phyloP scores from a whole-genome alignment of 2,888 invertebrate genomes.

The Morinoia aosen region DNA sequence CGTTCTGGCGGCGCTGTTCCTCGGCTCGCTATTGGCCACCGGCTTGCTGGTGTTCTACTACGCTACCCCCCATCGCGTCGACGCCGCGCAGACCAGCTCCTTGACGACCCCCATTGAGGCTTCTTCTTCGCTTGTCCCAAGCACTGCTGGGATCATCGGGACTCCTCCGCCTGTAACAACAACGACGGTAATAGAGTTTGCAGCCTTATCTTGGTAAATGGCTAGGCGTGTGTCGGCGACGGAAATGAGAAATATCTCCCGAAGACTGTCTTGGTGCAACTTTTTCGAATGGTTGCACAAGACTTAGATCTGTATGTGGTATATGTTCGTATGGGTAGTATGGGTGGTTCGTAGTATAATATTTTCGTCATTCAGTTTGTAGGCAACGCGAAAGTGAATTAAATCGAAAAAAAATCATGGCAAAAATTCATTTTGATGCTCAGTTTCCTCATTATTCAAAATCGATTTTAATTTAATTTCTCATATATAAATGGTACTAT shows the following conservation, averaged over 20 bases:
- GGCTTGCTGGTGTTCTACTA: constrained; percentile 84
- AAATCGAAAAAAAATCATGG: not conserved
- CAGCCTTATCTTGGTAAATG: not conserved
- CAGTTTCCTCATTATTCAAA: too few species aligned
- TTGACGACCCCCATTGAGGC: constrained; percentile 26
- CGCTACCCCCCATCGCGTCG: constrained; percentile 71
- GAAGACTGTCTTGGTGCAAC: not conserved
- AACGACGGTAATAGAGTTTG: not conserved
- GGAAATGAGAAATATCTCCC: not conserved
- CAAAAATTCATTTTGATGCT: too few species aligned
- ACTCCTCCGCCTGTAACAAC: not conserved
- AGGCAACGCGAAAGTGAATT: not conserved
- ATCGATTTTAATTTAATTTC: too few species aligned
- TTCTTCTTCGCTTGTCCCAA: constrained; percentile 33
- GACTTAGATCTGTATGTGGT: not conserved
- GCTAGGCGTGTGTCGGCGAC: not conserved
- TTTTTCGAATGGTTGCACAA: not conserved
- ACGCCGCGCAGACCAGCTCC: not conserved
- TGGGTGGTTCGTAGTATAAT: not conserved
- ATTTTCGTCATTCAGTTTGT: not conserved
- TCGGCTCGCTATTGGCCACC: constrained; percentile 79
- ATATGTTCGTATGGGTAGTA: not conserved
- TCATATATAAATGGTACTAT: too few species aligned
- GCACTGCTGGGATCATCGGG: constrained; percentile 15
- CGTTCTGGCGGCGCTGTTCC: constrained; percentile 77